These are phyloP conservation scores for Aporophyla nigra DNA, from an alignment of 2,888 invertebrate genomes.

Conservation along the genomic window DNA sequence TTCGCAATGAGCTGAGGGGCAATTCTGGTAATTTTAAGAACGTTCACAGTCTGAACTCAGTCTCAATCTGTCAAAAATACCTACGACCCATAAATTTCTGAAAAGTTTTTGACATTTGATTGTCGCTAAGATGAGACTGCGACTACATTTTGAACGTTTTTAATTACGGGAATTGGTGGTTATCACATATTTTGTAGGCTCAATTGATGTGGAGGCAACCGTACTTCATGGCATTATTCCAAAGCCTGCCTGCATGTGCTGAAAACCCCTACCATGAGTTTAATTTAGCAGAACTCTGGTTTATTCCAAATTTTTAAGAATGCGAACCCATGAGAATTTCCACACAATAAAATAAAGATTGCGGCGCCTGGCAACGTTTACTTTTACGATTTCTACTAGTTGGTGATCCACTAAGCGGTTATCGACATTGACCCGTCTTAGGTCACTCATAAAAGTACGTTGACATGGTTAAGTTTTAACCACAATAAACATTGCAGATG, in stretches of 20 bases:
- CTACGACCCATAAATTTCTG: no score
- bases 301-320: background rate
- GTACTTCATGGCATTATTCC: background rate
- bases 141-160: slow-evolving; percentile 10
- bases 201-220: background rate
- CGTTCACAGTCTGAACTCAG: no score
- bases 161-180: background rate
- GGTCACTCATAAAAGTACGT: slow-evolving; percentile 34
- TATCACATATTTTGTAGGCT: slow-evolving; percentile 2
- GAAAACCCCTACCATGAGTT: background rate
- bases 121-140: no score
- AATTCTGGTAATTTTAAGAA: no score
- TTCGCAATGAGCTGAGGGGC: background rate
- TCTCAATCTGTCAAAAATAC: no score
- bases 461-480: slow-evolving; percentile 30
- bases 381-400: background rate
- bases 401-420: slow-evolving; percentile 3
- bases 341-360: background rate
- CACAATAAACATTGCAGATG: slow-evolving; percentile 5
- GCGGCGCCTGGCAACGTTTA: background rate
- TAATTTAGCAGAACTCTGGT: no score
- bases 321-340: background rate
- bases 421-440: slow-evolving; percentile 26
- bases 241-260: background rate
- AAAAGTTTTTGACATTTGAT: no score